Evolutionary conservation across 2,888 invertebrate species (phyloP).

Genomic region (Drosophila recens): DNA sequence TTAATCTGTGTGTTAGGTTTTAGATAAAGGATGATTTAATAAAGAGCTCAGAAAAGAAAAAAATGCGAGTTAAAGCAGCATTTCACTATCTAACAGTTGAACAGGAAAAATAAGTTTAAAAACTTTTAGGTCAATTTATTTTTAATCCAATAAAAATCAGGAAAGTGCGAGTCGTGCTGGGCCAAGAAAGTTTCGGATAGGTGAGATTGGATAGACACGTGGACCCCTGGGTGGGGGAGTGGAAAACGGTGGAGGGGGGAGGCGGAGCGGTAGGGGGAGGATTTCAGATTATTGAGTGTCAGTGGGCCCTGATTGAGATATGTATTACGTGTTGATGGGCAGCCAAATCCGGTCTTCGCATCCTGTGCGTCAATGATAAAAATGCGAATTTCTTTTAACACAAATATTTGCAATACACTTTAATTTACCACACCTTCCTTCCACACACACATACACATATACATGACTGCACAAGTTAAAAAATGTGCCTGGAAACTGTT

Average conservation of each 20-base stretch:
- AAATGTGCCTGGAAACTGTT: conserved; percentile 47
- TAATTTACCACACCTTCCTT: conserved; percentile 48
- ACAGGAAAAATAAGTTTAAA: conserved; percentile 10
- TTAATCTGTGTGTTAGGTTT: too few species aligned
- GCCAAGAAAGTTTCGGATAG: conserved; percentile 42
- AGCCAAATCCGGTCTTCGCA: conserved; percentile 24
- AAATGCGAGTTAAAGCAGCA: neutral
- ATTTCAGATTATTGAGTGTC: conserved; percentile 38
- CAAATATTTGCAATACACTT: conserved; percentile 70
- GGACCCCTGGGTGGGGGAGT: too few species aligned
- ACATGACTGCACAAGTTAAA: conserved; percentile 18
- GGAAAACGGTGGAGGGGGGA: neutral
- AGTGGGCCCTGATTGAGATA: conserved; percentile 53
- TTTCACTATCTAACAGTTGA: neutral
- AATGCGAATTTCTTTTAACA: conserved; percentile 46
- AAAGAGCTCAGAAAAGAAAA: neutral
- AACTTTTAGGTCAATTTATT: conserved; percentile 45
- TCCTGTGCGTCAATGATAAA: conserved; percentile 50
- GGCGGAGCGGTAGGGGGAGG: neutral
- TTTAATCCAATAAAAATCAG: conserved; percentile 58
- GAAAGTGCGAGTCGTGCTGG: conserved; percentile 33
- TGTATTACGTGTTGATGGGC: conserved; percentile 57
- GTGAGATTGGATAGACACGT: conserved; percentile 12
- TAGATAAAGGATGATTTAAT: too few species aligned
- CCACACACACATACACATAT: conserved; percentile 12